Conservation (phyloP, 2,888 invertebrate species). For the Euplexia lucipara region DNA sequence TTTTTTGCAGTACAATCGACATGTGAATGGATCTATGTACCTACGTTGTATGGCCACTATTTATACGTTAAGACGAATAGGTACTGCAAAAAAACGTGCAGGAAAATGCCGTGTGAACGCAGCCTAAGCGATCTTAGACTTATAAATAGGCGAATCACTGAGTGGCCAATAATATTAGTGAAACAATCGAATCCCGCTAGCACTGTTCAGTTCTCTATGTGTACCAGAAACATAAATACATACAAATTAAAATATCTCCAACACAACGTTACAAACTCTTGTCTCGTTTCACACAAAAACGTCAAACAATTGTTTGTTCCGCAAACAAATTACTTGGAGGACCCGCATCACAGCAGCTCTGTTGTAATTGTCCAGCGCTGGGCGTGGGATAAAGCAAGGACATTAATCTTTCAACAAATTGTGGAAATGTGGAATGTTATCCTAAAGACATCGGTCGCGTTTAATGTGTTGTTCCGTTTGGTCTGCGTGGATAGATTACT, state of each 20-base stretch:
- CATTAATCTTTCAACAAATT: slow-evolving; percentile 52
- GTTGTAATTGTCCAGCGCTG: slow-evolving; percentile 44
- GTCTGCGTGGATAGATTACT: neutral
- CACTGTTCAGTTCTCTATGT: too few species aligned
- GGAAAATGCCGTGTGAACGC: too few species aligned
- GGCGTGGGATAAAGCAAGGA: slow-evolving; percentile 38
- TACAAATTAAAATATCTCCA: slow-evolving; percentile 17
- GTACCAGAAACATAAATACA: neutral
- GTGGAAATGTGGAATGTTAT: slow-evolving; percentile 26
- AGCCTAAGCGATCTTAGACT: too few species aligned
- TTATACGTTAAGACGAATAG: too few species aligned
- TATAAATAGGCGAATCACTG: too few species aligned
- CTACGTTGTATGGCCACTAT: too few species aligned
- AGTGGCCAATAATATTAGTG: too few species aligned
- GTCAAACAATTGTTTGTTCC: slow-evolving; percentile 42
- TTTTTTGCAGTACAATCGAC: too few species aligned
- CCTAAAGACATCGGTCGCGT: slow-evolving; percentile 22
- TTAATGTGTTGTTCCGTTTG: slow-evolving; percentile 8
- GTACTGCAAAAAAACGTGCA: too few species aligned
- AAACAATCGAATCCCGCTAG: too few species aligned
- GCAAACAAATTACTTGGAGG: slow-evolving; percentile 40
- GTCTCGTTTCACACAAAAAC: slow-evolving; percentile 34
- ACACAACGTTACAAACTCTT: slow-evolving; percentile 12
- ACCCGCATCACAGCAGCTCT: slow-evolving; percentile 39
- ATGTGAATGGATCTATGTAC: too few species aligned